A percentile compares a stretch with the other conserved stretches of the same genome.
Evolutionary conservation across 2,113 vertebrate genomes (phyloP).

Genomic region (Cepphus grylle): DNA sequence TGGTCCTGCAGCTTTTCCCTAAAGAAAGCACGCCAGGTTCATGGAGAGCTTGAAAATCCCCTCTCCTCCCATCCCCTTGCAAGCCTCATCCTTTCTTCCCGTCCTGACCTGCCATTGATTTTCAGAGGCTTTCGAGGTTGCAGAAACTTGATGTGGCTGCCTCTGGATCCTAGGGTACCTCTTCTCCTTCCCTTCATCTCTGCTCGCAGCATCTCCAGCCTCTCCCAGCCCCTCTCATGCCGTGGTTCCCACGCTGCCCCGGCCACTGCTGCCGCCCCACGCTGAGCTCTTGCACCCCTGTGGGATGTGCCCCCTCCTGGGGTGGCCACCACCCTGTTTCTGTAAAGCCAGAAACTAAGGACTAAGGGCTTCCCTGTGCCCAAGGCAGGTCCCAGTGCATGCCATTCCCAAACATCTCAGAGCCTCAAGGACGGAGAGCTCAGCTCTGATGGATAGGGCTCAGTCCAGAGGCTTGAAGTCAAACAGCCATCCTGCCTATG

Average conservation of each 20-base stretch:
- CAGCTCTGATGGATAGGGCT: neutral
- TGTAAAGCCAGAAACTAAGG: neutral
- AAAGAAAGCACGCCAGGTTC: neutral
- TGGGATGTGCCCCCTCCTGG: neutral
- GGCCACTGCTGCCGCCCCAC: neutral
- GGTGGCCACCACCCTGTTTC: neutral
- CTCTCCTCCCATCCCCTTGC: neutral
- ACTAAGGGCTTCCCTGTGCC: neutral
- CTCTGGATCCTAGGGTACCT: neutral
- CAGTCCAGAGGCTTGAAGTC: neutral
- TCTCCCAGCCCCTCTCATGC: neutral
- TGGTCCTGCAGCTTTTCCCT: neutral
- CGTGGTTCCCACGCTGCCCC: accelerated
- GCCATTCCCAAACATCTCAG: neutral
- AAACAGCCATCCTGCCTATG: neutral
- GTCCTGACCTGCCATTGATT: neutral
- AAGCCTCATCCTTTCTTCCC: neutral
- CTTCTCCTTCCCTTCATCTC: neutral
- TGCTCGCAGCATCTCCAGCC: neutral
- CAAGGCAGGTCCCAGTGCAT: neutral
- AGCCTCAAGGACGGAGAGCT: neutral
- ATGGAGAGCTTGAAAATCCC: neutral
- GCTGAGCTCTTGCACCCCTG: neutral
- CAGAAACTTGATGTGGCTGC: neutral
- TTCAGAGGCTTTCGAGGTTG: neutral